phyloP scores from a whole-genome alignment of 2,113 vertebrate genomes.

The Progne subis region DNA sequence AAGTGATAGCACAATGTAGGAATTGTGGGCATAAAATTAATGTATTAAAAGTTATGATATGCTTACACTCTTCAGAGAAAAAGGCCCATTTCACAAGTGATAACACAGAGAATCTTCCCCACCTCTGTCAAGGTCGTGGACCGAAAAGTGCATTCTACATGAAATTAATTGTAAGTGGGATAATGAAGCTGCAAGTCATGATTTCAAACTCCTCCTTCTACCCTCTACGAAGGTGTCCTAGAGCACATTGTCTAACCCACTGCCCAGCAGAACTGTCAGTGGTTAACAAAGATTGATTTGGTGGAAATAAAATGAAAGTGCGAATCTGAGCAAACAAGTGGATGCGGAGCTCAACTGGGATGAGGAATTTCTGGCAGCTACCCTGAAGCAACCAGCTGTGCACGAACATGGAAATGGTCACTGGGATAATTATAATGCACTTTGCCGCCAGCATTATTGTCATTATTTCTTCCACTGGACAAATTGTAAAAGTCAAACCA shows the following conservation, averaged over 20 bases:
- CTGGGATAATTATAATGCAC: not conserved
- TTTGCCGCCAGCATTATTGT: not conserved
- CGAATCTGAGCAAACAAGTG: not conserved
- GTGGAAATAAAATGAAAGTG: not conserved
- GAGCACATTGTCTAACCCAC: fast-evolving
- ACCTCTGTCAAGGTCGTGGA: not conserved
- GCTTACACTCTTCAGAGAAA: not conserved
- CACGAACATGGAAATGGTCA: not conserved
- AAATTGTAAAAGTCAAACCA: not conserved
- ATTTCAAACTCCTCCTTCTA: not conserved
- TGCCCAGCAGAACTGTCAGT: not conserved
- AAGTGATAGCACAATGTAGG: not conserved
- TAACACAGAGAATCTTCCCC: not conserved
- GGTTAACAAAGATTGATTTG: not conserved
- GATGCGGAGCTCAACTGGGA: not conserved
- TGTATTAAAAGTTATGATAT: not conserved
- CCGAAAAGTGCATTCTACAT: not conserved
- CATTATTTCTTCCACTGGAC: not conserved
- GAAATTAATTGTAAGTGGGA: not conserved
- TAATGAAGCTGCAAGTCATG: not conserved
- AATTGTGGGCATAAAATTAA: not conserved
- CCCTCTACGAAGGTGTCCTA: not conserved
- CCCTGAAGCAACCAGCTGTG: not conserved
- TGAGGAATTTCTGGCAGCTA: not conserved
- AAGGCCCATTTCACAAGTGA: not conserved